A percentile compares a stretch with the other conserved stretches of the same genome.
Evolutionary conservation across 2,113 vertebrate genomes (phyloP).

Genomic region (Coryphaenoides rupestris): DNA sequence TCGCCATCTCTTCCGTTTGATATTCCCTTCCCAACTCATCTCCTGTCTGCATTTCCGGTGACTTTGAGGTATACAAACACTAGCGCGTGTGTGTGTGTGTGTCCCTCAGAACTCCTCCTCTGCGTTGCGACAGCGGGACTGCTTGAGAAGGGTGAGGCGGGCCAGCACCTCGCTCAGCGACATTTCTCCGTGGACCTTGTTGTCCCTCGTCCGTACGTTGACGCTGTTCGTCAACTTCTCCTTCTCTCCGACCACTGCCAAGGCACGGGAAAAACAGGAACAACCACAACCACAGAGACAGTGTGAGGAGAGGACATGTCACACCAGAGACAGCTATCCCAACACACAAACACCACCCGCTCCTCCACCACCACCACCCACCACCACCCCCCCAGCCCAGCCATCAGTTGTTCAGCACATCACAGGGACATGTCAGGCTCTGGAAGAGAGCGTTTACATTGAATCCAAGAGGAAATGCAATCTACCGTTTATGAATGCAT

Average conservation of each 20-base stretch:
- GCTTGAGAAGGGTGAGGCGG: constrained; percentile 80
- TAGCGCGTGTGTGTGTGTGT: neutral
- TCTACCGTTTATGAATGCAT: too few relatives aligned
- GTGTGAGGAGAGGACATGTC: constrained; percentile 33
- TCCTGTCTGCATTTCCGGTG: neutral
- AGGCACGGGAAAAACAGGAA: constrained; percentile 39
- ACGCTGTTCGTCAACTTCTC: constrained; percentile 81
- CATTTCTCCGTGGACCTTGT: constrained; percentile 89
- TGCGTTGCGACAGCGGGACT: constrained; percentile 70
- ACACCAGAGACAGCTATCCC: constrained; percentile 39
- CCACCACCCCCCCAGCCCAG: neutral
- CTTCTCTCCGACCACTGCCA: constrained; percentile 93
- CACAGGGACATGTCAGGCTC: neutral
- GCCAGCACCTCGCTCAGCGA: constrained; percentile 75
- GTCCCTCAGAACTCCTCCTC: constrained; percentile 85
- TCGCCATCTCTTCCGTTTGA: neutral
- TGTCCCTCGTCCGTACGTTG: constrained; percentile 91
- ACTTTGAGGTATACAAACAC: neutral
- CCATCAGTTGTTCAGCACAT: neutral
- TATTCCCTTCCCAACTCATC: neutral
- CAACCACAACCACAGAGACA: constrained; percentile 22
- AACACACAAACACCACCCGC: constrained; percentile 32
- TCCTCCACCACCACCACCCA: too few relatives aligned
- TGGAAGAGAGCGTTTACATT: neutral
- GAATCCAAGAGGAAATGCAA: too few relatives aligned